Conservation (phyloP, 53 echinoderm and acorn worm genomes). For the Paracentrotus lividus region DNA sequence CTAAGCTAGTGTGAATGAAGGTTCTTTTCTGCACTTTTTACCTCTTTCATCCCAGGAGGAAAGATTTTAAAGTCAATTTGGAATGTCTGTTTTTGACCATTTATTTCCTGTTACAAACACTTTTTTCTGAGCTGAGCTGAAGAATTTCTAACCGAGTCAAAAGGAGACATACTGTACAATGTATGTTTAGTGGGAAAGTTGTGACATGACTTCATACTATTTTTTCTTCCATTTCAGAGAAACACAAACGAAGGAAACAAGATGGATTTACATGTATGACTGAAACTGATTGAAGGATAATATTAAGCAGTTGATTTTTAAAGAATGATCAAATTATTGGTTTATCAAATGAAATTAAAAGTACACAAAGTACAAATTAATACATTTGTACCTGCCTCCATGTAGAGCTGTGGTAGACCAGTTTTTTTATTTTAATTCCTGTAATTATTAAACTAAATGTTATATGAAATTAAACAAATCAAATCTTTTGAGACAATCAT, state of each 20-base stretch:
- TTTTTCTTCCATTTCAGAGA: not conserved
- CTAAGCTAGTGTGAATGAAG: too few relatives aligned
- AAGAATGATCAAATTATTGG: not conserved
- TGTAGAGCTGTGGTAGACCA: too few relatives aligned
- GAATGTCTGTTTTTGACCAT: not conserved
- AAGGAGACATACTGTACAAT: too few relatives aligned
- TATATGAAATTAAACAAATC: too few relatives aligned
- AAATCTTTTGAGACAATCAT: not conserved
- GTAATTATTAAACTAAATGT: too few relatives aligned
- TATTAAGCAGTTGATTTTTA: not conserved
- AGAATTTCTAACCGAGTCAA: slow-evolving; percentile 20
- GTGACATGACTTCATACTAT: not conserved
- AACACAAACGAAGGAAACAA: not conserved
- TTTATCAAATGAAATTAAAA: too few relatives aligned
- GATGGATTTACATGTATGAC: not conserved
- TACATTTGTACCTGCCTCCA: too few relatives aligned
- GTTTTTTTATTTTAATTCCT: too few relatives aligned
- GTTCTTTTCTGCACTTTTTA: not conserved
- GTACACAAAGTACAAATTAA: too few relatives aligned
- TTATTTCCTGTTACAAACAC: slow-evolving; percentile 33
- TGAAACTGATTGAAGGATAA: not conserved
- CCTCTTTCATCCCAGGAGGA: slow-evolving; percentile 12
- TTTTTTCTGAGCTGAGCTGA: slow-evolving; percentile 15
- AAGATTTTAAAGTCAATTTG: slow-evolving; percentile 15
- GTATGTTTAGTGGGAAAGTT: not conserved